Evolutionary conservation across 2,888 invertebrate species (phyloP).

Genomic region (Acrobasis repandana): DNA sequence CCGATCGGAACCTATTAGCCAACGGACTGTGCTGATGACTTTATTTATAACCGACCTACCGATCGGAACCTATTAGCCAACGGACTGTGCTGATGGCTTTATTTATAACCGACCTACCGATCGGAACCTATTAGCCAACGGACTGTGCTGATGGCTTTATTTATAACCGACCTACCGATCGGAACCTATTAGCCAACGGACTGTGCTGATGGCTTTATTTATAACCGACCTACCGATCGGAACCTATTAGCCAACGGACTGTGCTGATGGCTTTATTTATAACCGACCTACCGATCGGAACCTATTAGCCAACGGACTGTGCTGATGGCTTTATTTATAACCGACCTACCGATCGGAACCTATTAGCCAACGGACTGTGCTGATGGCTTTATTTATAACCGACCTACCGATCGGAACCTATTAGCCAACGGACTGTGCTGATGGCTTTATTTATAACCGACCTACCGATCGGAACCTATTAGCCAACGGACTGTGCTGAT

Average conservation of each 20-base stretch:
- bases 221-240: background rate
- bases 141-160: background rate
- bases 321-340: slow-evolving; percentile 1
- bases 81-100: background rate
- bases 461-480: too few relatives aligned
- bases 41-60: slow-evolving; percentile 9
- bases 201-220: background rate
- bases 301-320: background rate
- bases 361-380: background rate
- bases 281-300: background rate
- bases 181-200: too few relatives aligned
- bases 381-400: background rate
- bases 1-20: background rate
- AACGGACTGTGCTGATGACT: background rate
- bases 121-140: too few relatives aligned
- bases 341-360: background rate
- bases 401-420: background rate
- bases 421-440: background rate
- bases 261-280: background rate
- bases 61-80: background rate
- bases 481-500: background rate
- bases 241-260: slow-evolving; percentile 1
- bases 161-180: background rate
- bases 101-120: background rate
- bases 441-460: slow-evolving; percentile 1